Base-by-base conservation (phyloP, 2,797 vertebrate genomes). In the Geotrypetes seraphini region DNA sequence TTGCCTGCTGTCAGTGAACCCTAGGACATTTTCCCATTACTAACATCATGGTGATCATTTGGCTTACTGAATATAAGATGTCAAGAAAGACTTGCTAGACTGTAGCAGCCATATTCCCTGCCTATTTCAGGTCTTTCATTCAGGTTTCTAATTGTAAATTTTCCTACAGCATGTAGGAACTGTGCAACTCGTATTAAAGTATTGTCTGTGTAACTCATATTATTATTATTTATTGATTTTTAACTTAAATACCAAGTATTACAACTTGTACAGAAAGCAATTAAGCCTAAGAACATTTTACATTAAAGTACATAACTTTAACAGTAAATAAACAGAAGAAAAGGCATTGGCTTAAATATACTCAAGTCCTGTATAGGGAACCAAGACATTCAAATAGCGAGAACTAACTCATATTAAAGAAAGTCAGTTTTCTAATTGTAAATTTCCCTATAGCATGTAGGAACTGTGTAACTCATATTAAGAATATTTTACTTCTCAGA, bases 141-240 rank as follows among this genome's bases (percentile, higher is more conserved):
- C 40, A 31, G 30, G 13, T 47, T 39, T 57, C 34, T 41, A 59
- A 53, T 51, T 66, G 15, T 41, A 19, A 47, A 37, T 26, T 45
- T 15, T 12, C 16, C 3, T 6, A 3, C 10, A 20, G 58, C 54
- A 53, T 61, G 16, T 10, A n/a, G n/a, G n/a, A n/a, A n/a, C 31
- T 61, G 42, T 52, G 66, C 40, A 54, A 45, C 33, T 63, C 25
- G 54, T 40, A 62, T 31, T n/a, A n/a, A n/a, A n/a, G n/a, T n/a
- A n/a, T n/a, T n/a, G 16, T 10, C 31, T 61, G 42, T 52, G 66
- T 40, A 54, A 45, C 33, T 63, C 25, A 54, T 40, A 62, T 31
- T n/a, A n/a, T n/a, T n/a, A n/a, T n/a, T n/a, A n/a, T n/a, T n/a
- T n/a, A n/a, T n/a, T n/a, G n/a, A n/a, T n/a, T n/a, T n/a, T n/a